phyloP scores from a whole-genome alignment of 2,113 vertebrate species.

The Hucho hucho region DNA sequence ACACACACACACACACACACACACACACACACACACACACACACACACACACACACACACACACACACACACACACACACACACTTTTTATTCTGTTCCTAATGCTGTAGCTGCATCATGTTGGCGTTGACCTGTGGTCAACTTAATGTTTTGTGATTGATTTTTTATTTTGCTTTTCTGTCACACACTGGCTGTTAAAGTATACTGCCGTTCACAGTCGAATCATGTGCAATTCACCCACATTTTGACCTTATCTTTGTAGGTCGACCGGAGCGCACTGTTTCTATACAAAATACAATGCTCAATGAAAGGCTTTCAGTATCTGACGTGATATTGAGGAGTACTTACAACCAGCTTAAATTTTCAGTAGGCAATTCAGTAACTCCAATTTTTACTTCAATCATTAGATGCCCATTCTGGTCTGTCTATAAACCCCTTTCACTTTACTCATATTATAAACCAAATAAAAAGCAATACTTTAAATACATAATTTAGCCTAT shows the following conservation, averaged over 20 bases:
- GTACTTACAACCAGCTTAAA: neutral
- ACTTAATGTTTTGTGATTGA: neutral
- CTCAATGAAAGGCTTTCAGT: neutral
- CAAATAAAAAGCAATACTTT: neutral
- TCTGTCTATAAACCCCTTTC: neutral
- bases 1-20: neutral
- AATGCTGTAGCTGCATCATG: neutral
- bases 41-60: neutral
- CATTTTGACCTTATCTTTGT: neutral
- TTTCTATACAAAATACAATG: neutral
- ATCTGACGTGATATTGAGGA: neutral
- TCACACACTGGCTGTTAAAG: constrained; percentile 11
- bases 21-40: neutral
- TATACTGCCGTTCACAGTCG: neutral
- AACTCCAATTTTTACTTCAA: neutral
- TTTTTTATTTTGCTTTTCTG: constrained; percentile 2
- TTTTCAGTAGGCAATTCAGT: too few relatives aligned
- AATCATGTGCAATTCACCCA: constrained; percentile 4
- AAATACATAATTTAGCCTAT: neutral
- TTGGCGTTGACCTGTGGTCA: neutral
- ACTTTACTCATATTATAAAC: too few relatives aligned
- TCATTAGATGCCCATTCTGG: neutral
- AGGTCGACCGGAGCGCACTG: neutral
- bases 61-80: neutral
- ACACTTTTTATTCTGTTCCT: neutral